Evolutionary conservation across 2,113 vertebrate genomes (phyloP).

Genomic region (Bufo gargarizans): DNA sequence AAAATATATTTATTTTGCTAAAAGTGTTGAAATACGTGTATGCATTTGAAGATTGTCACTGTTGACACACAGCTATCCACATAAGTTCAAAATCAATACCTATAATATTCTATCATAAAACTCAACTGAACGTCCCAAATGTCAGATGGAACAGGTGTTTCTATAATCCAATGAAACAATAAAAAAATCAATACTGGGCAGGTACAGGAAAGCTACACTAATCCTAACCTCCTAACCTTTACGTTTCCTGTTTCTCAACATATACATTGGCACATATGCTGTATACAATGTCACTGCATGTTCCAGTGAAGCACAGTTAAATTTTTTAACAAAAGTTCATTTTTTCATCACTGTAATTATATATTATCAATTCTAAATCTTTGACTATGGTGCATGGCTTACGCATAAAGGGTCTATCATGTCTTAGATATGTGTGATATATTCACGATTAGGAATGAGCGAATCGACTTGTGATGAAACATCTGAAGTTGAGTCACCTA

Average conservation of each 20-base stretch:
- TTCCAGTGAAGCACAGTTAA: not conserved
- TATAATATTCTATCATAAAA: slow-evolving; percentile 55
- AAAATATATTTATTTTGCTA: slow-evolving; percentile 24
- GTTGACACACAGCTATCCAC: slow-evolving; percentile 53
- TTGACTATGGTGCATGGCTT: too few species aligned
- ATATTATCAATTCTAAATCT: too few species aligned
- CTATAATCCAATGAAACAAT: slow-evolving; percentile 50
- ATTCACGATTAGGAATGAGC: too few species aligned
- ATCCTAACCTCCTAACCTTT: slow-evolving; percentile 48
- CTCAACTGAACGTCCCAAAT: slow-evolving; percentile 42
- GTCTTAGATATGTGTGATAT: too few species aligned
- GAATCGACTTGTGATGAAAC: too few species aligned
- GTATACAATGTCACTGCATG: not conserved
- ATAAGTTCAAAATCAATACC: slow-evolving; percentile 53
- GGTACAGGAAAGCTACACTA: slow-evolving; percentile 48
- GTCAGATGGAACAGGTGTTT: slow-evolving; percentile 53
- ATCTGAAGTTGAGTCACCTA: too few species aligned
- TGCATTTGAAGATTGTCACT: slow-evolving; percentile 35
- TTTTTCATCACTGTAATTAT: too few species aligned
- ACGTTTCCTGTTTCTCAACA: slow-evolving; percentile 40
- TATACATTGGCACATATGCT: not conserved
- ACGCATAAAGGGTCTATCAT: too few species aligned
- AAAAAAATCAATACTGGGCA: slow-evolving; percentile 49
- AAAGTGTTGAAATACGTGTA: not conserved
- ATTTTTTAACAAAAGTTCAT: not conserved